Evolutionary conservation across 1,140 invertebrate genomes (phyloP), one percentile per base, ranked within the genome.

Genomic region (Choristoneura fumiferana): DNA sequence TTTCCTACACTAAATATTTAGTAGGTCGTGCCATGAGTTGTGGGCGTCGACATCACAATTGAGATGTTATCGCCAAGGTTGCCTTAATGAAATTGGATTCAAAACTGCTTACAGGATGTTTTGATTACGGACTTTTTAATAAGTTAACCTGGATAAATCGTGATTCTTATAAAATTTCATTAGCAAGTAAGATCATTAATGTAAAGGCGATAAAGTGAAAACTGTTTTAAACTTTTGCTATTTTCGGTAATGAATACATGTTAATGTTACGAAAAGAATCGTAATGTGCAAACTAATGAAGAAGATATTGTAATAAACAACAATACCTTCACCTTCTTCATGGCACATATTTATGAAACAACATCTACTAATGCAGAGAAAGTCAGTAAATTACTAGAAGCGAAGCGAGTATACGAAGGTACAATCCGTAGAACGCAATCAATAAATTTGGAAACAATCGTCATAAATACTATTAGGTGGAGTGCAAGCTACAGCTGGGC

Each of bases 1-100:
- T 49, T 49, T 49, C 43, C 43, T 22, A 49, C 43, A 49, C 22
- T 49, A 49, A 12, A 29, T 49, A 43, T 43, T 49, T 49, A 49
- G 43, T 29, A 18, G 43, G 43, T 49, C 43, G 18, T n/a, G 10
- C 22, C 18, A 6, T 49, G 17, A 49, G n/a, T 49, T 49, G 43
- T 49, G 43, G 43, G 43, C 43, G 43, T 49, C 12, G 43, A 43
- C 17, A 22, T 43, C 40, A 17, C 15, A 3, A 43, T 22, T 22
- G 43, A 33, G 43, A 49, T 49, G 43, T 33, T 49, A 49, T 49
- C 43, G 18, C 43, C 22, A 13, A 12, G 18, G 43, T 5, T n/a
- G 43, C 9, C 43, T 5, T 33, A 49, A 49, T 49, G 22, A 49
- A 49, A 49, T 49, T 49, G 43, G 10, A 12, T 2, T 22, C 18